These are phyloP conservation scores for Engraulis encrasicolus DNA, from an alignment of 2,113 vertebrate genomes.

Conservation along the genomic window DNA sequence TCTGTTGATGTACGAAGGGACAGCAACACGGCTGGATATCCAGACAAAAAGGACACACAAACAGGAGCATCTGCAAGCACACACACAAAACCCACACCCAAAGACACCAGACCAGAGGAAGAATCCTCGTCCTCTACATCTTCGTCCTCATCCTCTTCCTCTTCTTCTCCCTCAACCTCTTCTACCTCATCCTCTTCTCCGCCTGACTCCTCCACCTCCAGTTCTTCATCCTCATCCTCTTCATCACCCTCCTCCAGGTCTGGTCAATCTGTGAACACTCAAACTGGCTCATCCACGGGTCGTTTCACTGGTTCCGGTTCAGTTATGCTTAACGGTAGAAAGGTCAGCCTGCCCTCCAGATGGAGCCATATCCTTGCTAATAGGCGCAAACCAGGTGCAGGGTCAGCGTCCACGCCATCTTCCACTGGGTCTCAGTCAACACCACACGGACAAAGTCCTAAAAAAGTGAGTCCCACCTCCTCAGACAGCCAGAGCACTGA, in stretches of 20 bases:
- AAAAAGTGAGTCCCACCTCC: too few relatives aligned
- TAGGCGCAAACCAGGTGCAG: slow-evolving; percentile 56
- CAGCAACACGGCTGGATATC: background rate
- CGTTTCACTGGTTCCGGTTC: slow-evolving; percentile 51
- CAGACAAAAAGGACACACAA: slow-evolving; percentile 5
- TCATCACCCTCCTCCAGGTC: slow-evolving; percentile 27
- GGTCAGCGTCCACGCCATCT: slow-evolving; percentile 22
- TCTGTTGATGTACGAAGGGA: background rate
- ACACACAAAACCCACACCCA: slow-evolving; percentile 29
- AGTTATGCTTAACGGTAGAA: slow-evolving; percentile 58
- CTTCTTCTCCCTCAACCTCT: slow-evolving; percentile 43
- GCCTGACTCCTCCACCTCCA: slow-evolving; percentile 17
- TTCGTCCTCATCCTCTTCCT: slow-evolving; percentile 21
- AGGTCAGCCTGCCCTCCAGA: slow-evolving; percentile 56
- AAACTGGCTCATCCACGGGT: slow-evolving; percentile 45
- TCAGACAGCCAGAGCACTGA: slow-evolving; percentile 42
- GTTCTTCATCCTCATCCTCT: slow-evolving; percentile 22
- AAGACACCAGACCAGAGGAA: background rate
- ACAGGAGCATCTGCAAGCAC: background rate
- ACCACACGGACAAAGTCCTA: slow-evolving; percentile 35
- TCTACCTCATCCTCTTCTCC: slow-evolving; percentile 43
- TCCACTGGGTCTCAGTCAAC: slow-evolving; percentile 61
- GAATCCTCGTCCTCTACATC: slow-evolving; percentile 6
- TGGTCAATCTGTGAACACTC: slow-evolving; percentile 27
- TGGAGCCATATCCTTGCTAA: slow-evolving; percentile 65